A percentile compares a stretch with the other conserved stretches of the same genome.
Evolutionary conservation across 35 echinoderm and acorn worm species (phyloP).

Genomic region (Apostichopus californicus): DNA sequence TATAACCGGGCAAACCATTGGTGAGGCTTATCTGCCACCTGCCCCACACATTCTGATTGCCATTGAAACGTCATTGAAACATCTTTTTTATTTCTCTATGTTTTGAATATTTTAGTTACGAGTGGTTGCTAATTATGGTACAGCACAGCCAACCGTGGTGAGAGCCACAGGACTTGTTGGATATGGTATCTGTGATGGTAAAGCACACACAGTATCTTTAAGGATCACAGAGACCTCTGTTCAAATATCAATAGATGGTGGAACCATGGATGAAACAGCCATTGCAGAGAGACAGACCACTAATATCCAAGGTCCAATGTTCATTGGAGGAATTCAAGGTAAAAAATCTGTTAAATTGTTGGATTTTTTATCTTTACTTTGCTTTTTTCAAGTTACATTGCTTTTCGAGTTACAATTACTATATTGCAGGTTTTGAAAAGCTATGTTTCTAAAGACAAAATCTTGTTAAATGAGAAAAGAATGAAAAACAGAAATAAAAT

Average conservation of each 20-base stretch:
- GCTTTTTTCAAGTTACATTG: too few species aligned
- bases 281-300: slow-evolving; percentile 24
- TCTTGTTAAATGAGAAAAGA: background rate
- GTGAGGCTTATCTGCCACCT: background rate
- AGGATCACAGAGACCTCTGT: slow-evolving; percentile 13
- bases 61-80: too few species aligned
- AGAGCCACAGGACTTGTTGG: slow-evolving; percentile 64
- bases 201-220: slow-evolving; percentile 63
- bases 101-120: slow-evolving; percentile 63
- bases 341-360: background rate
- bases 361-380: too few species aligned
- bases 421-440: background rate
- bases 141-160: slow-evolving; percentile 63
- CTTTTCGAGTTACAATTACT: too few species aligned
- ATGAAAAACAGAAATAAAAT: background rate
- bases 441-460: background rate
- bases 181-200: slow-evolving; percentile 77
- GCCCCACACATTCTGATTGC: background rate
- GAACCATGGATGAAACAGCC: slow-evolving; percentile 20
- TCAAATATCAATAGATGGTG: slow-evolving; percentile 68
- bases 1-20: background rate
- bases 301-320: slow-evolving; percentile 51
- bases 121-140: slow-evolving; percentile 61
- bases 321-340: slow-evolving; percentile 84
- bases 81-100: background rate